Percentiles rank a stretch among this genome's conserved stretches.
Evolutionary conservation across 2,888 invertebrate genomes (phyloP).

Genomic region (Antitype chi): DNA sequence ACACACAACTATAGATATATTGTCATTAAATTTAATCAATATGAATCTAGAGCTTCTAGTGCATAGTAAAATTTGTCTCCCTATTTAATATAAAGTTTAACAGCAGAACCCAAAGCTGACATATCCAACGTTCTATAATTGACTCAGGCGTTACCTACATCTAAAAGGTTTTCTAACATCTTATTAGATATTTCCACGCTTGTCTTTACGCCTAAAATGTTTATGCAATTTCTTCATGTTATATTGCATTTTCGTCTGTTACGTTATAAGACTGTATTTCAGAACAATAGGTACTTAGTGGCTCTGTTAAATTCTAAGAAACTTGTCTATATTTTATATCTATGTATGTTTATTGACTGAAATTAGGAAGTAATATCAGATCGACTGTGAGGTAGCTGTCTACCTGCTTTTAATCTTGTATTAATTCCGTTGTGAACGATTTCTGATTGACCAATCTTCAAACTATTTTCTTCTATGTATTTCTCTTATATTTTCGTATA

Average conservation of each 20-base stretch:
- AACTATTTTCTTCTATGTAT: constrained; percentile 7
- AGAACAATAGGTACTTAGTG: constrained; percentile 49
- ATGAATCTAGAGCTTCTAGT: constrained; percentile 47
- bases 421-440: constrained; percentile 16
- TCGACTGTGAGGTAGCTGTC: constrained; percentile 4
- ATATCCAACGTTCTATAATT: constrained; percentile 15
- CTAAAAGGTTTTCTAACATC: constrained; percentile 20
- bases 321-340: constrained; percentile 11
- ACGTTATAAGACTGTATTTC: constrained; percentile 29
- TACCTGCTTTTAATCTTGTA: constrained; percentile 19
- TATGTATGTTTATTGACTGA: constrained; percentile 27
- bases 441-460: constrained; percentile 49
- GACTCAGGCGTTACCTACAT: background rate
- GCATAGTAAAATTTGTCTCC: constrained; percentile 20
- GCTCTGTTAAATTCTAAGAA: constrained; percentile 15
- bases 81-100: constrained; percentile 9
- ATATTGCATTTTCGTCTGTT: constrained; percentile 32
- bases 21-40: constrained; percentile 27
- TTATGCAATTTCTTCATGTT: constrained; percentile 29
- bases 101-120: background rate
- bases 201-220: constrained; percentile 19
- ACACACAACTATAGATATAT: constrained; percentile 19
- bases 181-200: constrained; percentile 22
- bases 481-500: background rate
- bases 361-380: constrained; percentile 33